Conservation (phyloP, 2,888 invertebrate species). For the Apotomis capreana region DNA sequence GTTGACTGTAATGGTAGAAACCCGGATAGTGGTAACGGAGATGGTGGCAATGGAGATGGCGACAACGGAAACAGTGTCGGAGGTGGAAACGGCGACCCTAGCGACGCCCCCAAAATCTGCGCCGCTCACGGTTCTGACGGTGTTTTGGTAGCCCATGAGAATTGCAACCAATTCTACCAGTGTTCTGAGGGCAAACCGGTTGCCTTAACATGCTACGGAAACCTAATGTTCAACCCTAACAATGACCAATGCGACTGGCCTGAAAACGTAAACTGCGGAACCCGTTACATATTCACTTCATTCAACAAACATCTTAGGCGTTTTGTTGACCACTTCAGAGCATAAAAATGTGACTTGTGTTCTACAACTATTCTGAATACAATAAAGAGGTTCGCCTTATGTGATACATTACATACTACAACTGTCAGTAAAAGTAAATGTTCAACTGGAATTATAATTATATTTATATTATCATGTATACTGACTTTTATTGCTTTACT, state of each 20-base stretch:
- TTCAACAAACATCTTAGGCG: constrained; percentile 25
- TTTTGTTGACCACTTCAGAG: too few relatives aligned
- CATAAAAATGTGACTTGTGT: too few relatives aligned
- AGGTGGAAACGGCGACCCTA: constrained; percentile 48
- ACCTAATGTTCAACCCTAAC: constrained; percentile 53
- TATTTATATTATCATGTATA: too few relatives aligned
- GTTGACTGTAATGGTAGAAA: constrained; percentile 56
- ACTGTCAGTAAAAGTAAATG: too few relatives aligned
- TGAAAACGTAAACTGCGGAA: constrained; percentile 53
- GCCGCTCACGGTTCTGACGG: constrained; percentile 51
- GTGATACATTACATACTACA: too few relatives aligned
- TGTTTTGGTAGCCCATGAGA: constrained; percentile 56
- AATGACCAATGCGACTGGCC: constrained; percentile 57
- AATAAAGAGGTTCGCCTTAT: too few relatives aligned
- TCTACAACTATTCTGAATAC: too few relatives aligned
- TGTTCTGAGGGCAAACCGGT: constrained; percentile 54
- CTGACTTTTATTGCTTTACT: too few relatives aligned
- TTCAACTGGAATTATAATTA: too few relatives aligned
- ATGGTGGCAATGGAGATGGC: background rate
- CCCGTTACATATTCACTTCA: constrained; percentile 3
- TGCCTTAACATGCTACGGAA: constrained; percentile 48
- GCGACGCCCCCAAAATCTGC: constrained; percentile 55
- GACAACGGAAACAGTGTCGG: background rate
- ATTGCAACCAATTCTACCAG: constrained; percentile 57
- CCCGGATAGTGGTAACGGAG: constrained; percentile 10